Evolutionary conservation across 2,797 vertebrate genomes (phyloP).

Genomic region (Pangasius krempfi): DNA sequence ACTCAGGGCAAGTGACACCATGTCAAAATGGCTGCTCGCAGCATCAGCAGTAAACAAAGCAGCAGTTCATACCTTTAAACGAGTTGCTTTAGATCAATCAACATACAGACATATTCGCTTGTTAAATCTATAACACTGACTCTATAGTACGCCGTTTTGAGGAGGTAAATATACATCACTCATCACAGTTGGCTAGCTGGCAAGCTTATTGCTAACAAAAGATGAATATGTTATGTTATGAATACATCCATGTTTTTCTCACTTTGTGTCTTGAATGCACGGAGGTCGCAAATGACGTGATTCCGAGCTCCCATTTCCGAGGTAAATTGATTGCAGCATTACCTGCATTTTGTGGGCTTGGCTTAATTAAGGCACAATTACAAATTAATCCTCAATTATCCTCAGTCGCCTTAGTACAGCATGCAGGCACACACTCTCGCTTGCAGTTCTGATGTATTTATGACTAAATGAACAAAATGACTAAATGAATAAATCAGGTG

Average conservation of each 20-base stretch:
- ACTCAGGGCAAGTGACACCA: not conserved
- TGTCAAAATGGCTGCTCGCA: not conserved
- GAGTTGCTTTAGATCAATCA: not conserved
- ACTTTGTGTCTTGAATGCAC: not conserved
- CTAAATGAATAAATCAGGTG: not conserved
- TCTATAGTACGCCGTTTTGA: not conserved
- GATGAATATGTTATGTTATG: not conserved
- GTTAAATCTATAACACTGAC: no score
- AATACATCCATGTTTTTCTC: not conserved
- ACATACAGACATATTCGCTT: no score
- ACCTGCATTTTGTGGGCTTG: not conserved
- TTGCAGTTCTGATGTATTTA: constrained; percentile 59
- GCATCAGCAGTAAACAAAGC: not conserved
- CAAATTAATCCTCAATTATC: not conserved
- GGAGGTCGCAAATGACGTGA: not conserved
- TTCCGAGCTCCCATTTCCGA: no score
- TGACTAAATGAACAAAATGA: constrained; percentile 18
- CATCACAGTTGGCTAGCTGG: not conserved
- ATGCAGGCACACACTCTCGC: not conserved
- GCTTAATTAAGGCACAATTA: not conserved
- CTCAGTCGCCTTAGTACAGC: not conserved
- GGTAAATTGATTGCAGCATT: not conserved
- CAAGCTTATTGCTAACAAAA: not conserved
- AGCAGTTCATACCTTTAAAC: not conserved
- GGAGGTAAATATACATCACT: not conserved